phyloP scores from a whole-genome alignment of 2,888 invertebrate genomes.

The Meliscaeva auricollis region DNA sequence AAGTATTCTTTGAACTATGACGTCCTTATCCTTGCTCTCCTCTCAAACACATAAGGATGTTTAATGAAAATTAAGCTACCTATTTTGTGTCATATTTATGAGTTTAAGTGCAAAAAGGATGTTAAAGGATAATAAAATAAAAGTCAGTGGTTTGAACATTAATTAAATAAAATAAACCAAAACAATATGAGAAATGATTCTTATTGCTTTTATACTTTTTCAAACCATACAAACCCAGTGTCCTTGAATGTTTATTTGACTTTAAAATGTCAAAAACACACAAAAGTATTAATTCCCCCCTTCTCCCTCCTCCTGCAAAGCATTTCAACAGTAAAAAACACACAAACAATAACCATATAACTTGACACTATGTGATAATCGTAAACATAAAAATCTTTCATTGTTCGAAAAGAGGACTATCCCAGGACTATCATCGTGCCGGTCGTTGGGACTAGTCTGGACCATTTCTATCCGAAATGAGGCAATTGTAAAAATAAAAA shows the following conservation, averaged over 20 bases:
- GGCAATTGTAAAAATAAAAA: constrained; percentile 56
- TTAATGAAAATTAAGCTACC: constrained; percentile 53
- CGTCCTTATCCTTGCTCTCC: constrained; percentile 19
- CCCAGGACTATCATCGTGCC: no score
- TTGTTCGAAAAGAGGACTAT: constrained; percentile 48
- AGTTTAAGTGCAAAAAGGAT: neutral
- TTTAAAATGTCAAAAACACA: constrained; percentile 11
- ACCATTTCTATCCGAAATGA: constrained; percentile 20
- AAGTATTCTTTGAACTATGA: constrained; percentile 41
- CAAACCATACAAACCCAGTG: no score
- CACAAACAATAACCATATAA: constrained; percentile 68
- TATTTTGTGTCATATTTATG: neutral
- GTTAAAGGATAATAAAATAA: constrained; percentile 10
- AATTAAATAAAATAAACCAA: constrained; percentile 9
- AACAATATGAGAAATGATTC: neutral
- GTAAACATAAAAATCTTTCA: constrained; percentile 51
- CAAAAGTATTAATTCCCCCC: neutral
- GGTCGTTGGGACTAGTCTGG: constrained; percentile 18
- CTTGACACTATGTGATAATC: constrained; percentile 73
- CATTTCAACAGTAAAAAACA: constrained; percentile 39
- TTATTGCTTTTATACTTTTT: constrained; percentile 3
- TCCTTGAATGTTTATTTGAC: neutral
- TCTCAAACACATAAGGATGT: constrained; percentile 17
- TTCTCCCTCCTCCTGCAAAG: neutral
- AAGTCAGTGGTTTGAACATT: constrained; percentile 7